Base-by-base conservation (phyloP, 2,113 vertebrate species). In the Colossoma macropomum region DNA sequence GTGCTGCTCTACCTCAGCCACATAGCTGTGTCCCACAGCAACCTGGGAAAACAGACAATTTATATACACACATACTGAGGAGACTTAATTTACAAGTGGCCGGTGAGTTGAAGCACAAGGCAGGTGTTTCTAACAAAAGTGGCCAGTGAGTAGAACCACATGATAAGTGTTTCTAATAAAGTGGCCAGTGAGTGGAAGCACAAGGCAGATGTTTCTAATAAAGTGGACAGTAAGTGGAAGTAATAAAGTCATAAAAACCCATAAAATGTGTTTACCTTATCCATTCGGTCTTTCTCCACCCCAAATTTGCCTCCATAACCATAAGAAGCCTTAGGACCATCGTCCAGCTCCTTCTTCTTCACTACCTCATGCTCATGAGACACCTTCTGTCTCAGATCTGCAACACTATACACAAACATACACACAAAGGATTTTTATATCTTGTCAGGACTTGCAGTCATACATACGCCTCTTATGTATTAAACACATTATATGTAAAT, bases 231-330 rank as follows among this genome's bases (percentile, higher is more conserved):
- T 66, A 3, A 27, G 38, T 34, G 54, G 28, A 59, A 19, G 12
- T 7, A 56, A 56, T 45, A 32, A n/a, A 68, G 16, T 5, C 9
- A 50, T 50, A 50, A 50, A 45, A 50, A 50, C 10, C 48, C 17
- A 52, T 52, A 9, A 45, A 45, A 45, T 11, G 34, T 45, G 41
- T 45, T 45, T 27, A 95, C 93, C 96, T 97, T 98, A 89, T 99
- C 98, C 97, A 99, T 98, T 25, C 97, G 92, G 87, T 99, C 98
- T 27, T 34, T 94, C 91, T 99, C 96, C 38, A 97, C 97, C 2
- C 98, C 97, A 79, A 99, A 99, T 85, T 95, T 96, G 3, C 98
- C 97, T 60, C 98, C 98, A 0, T 99, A 99, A 25, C 98, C 97
- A 1, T 98, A 98, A 0, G 97, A 99, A 0, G 97, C 97, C 89